Evolutionary conservation across 1,140 invertebrate genomes (phyloP), one percentile per base, ranked within the genome.

Genomic region (Hylaeus volcanicus): DNA sequence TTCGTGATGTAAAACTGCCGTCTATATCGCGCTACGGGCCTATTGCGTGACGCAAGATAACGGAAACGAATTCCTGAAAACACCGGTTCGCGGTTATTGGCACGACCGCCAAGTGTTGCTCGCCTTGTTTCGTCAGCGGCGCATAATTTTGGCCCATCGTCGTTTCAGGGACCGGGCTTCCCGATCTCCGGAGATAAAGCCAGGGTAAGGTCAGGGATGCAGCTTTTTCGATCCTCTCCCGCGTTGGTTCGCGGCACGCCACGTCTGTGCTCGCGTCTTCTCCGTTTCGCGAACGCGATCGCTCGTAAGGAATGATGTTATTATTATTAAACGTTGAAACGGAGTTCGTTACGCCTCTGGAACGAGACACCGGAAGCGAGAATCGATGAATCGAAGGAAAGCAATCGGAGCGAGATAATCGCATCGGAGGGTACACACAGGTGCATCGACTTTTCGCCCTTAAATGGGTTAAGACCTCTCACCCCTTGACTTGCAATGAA

Each of bases 81-180:
- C 81, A 79, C 68, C 37, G 60, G n/a, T 26, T 12, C 53, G 55
- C 74, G 79, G 77, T 85, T 85, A 85, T 88, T 90, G 88, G 89
- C 89, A 86, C 85, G 15, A 69, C 55, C 53, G 89, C 89, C 88
- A 89, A 89, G 68, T 88, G 79, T 89, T 87, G 83, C 80, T 80
- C 83, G 60, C 41, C 56, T 64, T 72, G 74, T 90, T 90, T 87
- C 88, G 83, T 88, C 88, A 88, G 87, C 76, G 55, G 4, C 68
- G 76, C 78, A 84, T 87, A 90, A 90, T 89, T 89, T 86, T 77
- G 77, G 75, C 61, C 43, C 71, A 72, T 73, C 81, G 85, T 88
- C 81, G 61, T 85, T 81, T 74, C 64, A n/a, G 61, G 72, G 68
- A 58, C 56, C n/a, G 37, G 64, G 56, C 63, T 79, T 9, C 65